phyloP scores from a whole-genome alignment of 2,113 vertebrate species.

The Megaceryle maxima region DNA sequence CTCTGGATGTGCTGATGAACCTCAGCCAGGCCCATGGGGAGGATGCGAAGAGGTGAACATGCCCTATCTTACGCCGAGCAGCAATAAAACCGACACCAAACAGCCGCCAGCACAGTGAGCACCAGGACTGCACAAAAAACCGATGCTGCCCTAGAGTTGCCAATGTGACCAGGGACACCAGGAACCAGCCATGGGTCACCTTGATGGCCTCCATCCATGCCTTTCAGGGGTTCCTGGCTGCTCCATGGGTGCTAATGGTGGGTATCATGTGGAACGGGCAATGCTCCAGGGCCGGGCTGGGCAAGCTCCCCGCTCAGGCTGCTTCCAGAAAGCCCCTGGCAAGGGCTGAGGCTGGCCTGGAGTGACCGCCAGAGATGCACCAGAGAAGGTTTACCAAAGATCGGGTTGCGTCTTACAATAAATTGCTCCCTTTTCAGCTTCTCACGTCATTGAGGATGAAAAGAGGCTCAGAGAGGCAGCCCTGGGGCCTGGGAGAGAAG shows the following conservation, averaged over 20 bases:
- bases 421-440: neutral
- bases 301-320: neutral
- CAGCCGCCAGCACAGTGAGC: neutral
- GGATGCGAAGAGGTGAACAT: neutral
- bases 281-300: neutral
- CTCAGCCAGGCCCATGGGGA: neutral
- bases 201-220: rapidly evolving
- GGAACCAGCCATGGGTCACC: rapidly evolving
- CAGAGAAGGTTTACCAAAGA: neutral
- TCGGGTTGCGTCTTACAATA: neutral
- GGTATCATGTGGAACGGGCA: neutral
- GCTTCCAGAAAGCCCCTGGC: neutral
- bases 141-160: rapidly evolving
- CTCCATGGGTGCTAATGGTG: rapidly evolving
- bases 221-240: neutral
- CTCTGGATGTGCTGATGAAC: neutral
- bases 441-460: neutral
- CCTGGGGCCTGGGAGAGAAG: neutral
- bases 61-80: neutral
- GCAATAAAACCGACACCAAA: neutral
- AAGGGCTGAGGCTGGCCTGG: neutral
- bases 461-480: rapidly evolving
- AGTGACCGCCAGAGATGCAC: neutral
- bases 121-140: rapidly evolving
- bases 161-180: neutral